These are phyloP conservation scores for Edolisoma coerulescens DNA, from an alignment of 2,113 vertebrate genomes.

Conservation along the genomic window DNA sequence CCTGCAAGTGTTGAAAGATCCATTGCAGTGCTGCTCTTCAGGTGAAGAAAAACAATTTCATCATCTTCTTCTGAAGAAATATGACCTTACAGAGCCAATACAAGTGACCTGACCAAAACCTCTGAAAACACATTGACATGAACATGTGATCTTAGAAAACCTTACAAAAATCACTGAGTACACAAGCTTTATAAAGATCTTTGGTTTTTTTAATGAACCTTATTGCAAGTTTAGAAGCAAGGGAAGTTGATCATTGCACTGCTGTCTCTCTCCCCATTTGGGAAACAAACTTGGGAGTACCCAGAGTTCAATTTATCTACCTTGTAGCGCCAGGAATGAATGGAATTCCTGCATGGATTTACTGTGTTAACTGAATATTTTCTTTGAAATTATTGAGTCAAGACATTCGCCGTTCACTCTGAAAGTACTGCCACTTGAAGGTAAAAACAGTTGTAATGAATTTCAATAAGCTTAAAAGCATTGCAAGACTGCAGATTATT, in stretches of 20 bases:
- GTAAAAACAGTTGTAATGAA: background rate
- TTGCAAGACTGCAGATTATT: background rate
- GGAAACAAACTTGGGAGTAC: background rate
- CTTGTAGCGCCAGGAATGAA: background rate
- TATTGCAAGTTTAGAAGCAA: background rate
- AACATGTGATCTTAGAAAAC: background rate
- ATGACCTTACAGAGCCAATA: background rate
- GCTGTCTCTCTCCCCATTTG: background rate
- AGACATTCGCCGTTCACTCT: background rate
- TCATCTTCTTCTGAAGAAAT: background rate
- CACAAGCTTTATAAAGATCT: background rate
- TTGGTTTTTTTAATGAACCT: background rate
- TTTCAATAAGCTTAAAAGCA: background rate
- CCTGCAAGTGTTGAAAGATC: background rate
- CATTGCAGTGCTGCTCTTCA: accelerated
- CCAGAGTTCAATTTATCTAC: background rate
- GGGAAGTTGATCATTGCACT: background rate
- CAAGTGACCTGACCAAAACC: background rate
- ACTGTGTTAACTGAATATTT: background rate
- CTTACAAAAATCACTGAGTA: background rate
- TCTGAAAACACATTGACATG: background rate
- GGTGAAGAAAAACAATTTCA: background rate
- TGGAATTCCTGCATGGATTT: background rate
- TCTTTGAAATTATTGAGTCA: background rate
- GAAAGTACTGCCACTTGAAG: background rate